Base-by-base conservation (phyloP, 2,888 invertebrate species). In the Rambutsinella grinnellia region DNA sequence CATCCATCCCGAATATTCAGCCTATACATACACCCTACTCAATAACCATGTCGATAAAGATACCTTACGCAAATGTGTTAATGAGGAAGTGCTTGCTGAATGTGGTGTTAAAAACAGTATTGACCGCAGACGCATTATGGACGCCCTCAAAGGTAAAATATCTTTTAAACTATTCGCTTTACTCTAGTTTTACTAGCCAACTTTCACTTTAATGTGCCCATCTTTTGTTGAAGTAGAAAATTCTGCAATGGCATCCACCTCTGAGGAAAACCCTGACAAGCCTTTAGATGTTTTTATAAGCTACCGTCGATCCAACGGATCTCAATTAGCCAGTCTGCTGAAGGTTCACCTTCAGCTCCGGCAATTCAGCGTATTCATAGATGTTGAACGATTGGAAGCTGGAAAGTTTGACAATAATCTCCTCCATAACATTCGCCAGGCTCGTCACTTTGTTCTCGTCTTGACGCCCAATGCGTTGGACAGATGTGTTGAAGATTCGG, bases 401-500 rank as follows among this genome's bases (percentile, higher is more conserved):
- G 99, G 99, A 51, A 99, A 99, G 88, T 99, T 99, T 87, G 99
- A 99, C 87, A 98, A 98, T 86, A 97, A 97, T 86, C 89, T 99
- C 60, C 89, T 99, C 80, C 96, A 97, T 87, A 98, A 97, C 88
- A 98, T 99, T 86, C 92, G 94, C 84, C 96, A 97, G 86, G 99
- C 99, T 19, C 95, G 95, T 87, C 95, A 99, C 88, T 99, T 99
- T 88, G 90, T 99, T 82, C 89, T 99, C 79, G 98, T 99, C 62
- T 90, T 99, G 76, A 99, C 99, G 60, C 96, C 97, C 3, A 93
- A 94, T 85, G 96, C 99, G 23, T 89, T 99, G 83, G 97, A 99
- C 85, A 91, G 99, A 85, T 99, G 99, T 87, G 90, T 94, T 83
- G 93, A 92, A 71, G 99, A 99, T 86, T 90, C 88, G 19, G 97